Evolutionary conservation across 1,140 invertebrate species (phyloP).

Genomic region (Scaptomyza montana): DNA sequence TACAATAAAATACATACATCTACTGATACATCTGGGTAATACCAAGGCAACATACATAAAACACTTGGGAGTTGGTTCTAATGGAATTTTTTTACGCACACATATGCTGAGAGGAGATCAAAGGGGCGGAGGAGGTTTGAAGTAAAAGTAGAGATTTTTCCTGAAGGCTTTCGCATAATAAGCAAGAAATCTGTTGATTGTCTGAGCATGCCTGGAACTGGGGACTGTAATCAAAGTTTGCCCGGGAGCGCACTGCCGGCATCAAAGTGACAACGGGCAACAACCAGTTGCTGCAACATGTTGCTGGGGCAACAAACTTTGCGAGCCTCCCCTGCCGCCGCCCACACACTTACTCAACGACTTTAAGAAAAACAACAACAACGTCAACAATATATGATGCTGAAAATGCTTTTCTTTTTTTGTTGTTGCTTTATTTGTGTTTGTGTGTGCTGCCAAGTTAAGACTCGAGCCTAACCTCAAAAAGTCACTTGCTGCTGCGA

Average conservation of each 20-base stretch:
- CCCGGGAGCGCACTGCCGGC: neutral
- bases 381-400: conserved; percentile 36
- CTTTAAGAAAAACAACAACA: conserved; percentile 7
- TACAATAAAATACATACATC: conserved; percentile 17
- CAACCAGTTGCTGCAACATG: conserved; percentile 48
- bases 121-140: neutral
- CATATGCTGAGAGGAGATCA: neutral
- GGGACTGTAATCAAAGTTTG: conserved; percentile 53
- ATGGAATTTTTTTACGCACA: conserved; percentile 48
- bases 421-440: neutral
- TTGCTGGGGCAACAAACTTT: conserved; percentile 15
- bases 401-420: conserved; percentile 17
- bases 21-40: neutral
- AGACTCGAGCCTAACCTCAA: conserved; percentile 43
- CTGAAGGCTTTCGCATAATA: conserved; percentile 46
- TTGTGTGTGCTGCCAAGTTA: neutral
- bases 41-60: conserved; percentile 31
- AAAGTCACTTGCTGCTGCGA: conserved; percentile 48
- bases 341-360: neutral
- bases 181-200: conserved; percentile 61
- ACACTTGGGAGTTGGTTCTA: conserved; percentile 52
- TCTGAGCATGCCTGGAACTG: conserved; percentile 16
- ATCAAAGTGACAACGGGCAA: conserved; percentile 43
- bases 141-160: neutral
- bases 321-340: conserved; percentile 1